These are phyloP conservation scores for Teleiodes luculella DNA, from an alignment of 2,888 invertebrate species.

Conservation along the genomic window DNA sequence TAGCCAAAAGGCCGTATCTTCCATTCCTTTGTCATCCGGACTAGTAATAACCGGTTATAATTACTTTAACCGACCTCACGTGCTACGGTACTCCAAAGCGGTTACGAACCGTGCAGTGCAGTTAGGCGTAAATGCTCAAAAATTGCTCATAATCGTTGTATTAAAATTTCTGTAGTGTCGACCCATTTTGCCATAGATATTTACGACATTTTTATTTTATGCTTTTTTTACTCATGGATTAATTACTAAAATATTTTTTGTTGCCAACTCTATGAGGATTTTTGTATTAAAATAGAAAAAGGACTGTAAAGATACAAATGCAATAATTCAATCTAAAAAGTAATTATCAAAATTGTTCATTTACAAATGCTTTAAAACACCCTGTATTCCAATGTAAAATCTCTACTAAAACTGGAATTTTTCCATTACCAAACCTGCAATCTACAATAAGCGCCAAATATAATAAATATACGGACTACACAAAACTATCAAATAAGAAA, in stretches of 20 bases:
- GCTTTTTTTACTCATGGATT: too few species aligned
- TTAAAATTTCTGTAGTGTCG: too few species aligned
- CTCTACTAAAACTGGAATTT: background rate
- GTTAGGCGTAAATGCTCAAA: background rate
- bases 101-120: background rate
- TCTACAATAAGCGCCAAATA: background rate
- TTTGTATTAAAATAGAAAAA: too few species aligned
- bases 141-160: background rate
- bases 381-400: too few species aligned
- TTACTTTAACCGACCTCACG: slow-evolving; percentile 30
- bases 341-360: too few species aligned
- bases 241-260: too few species aligned
- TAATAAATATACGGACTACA: background rate
- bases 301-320: too few species aligned
- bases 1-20: background rate
- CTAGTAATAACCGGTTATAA: slow-evolving; percentile 52
- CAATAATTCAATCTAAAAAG: too few species aligned
- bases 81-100: background rate
- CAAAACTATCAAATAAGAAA: slow-evolving; percentile 18
- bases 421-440: background rate
- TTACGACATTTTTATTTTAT: too few species aligned
- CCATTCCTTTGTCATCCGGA: slow-evolving; percentile 17
- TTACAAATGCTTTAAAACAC: too few species aligned
- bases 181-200: too few species aligned
- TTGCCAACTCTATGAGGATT: too few species aligned